Evolutionary conservation across 2,888 invertebrate genomes (phyloP).

Genomic region (Epirrhoe alternata): DNA sequence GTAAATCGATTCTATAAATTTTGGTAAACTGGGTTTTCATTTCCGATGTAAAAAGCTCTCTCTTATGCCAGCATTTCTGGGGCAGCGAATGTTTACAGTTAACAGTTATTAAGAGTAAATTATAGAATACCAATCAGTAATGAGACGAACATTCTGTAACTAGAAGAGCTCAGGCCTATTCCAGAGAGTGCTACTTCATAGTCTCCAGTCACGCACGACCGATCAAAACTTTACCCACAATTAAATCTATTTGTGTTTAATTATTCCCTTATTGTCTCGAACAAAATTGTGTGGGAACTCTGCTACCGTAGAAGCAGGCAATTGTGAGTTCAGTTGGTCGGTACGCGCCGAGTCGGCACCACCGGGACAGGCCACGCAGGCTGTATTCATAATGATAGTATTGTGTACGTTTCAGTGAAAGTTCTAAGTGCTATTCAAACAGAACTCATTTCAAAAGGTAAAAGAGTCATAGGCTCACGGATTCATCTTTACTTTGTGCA

Average conservation of each 20-base stretch:
- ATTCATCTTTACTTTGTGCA: neutral
- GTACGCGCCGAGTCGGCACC: constrained; percentile 24
- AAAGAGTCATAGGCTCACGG: neutral
- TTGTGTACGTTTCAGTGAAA: constrained; percentile 24
- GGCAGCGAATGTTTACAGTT: constrained; percentile 9
- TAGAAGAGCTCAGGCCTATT: neutral
- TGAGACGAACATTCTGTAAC: neutral
- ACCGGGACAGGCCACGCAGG: constrained; percentile 16
- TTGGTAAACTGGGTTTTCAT: constrained; percentile 12
- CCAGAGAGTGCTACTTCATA: constrained; percentile 23
- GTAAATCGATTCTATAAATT: constrained; percentile 15
- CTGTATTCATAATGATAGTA: constrained; percentile 2
- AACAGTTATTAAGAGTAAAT: neutral
- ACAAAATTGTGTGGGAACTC: constrained; percentile 51
- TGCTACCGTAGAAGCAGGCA: constrained; percentile 13
- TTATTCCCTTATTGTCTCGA: constrained; percentile 51
- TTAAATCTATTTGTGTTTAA: constrained; percentile 53
- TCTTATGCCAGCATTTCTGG: constrained; percentile 3
- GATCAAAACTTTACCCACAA: constrained; percentile 45
- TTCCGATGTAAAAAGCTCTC: constrained; percentile 10
- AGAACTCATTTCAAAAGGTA: neutral
- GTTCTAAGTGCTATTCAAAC: constrained; percentile 10
- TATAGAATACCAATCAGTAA: neutral
- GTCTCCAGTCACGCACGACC: constrained; percentile 44
- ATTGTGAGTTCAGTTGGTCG: constrained; percentile 36